Evolutionary conservation across 1,140 invertebrate species (phyloP), one percentile per base, ranked within the genome.

Genomic region (Drosophila prosaltans): DNA sequence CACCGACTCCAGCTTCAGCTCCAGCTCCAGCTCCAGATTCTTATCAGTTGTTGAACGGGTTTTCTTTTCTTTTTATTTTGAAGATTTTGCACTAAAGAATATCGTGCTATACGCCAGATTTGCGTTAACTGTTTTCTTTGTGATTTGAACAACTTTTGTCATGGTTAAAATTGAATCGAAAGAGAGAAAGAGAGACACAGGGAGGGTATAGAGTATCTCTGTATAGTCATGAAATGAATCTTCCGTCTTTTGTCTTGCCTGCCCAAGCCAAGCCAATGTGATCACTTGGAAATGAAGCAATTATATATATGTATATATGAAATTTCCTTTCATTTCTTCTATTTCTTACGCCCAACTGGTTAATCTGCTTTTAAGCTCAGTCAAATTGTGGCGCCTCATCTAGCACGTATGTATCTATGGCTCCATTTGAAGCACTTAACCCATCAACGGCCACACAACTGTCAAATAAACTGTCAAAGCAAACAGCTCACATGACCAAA

Each of bases 101-200:
- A 89, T 89, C 84, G 85, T 89, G 84, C 80, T 89, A 76, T 89
- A 89, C 80, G 84, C 78, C 84, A 89, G 72, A 89, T 89, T 89
- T 84, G 71, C 74, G 80, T 78, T 80, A 83, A 78, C 59, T 61
- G 69, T 64, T 61, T 61, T 65, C 30, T 26, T 88, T 72, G 83
- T 67, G 60, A 59, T 70, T 78, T 78, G 57, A 43, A 28, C 72
- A 69, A 62, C 68, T 59, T 72, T 81, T 74, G 76, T 77, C 78
- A 81, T 72, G 81, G 68, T 67, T 45, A 41, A 40, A 66, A 80
- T 83, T 80, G 73, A 78, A 61, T 65, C 58, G 30, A 26, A 28
- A 55, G 74, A 77, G 61, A 36, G 32, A 36, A 5, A 6, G 6
- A 36, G 32, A 36, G 32, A 30, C 28, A 2, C 4, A 36, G 32